Base-by-base conservation (phyloP, 2,113 vertebrate genomes). In the Sardina pilchardus region DNA sequence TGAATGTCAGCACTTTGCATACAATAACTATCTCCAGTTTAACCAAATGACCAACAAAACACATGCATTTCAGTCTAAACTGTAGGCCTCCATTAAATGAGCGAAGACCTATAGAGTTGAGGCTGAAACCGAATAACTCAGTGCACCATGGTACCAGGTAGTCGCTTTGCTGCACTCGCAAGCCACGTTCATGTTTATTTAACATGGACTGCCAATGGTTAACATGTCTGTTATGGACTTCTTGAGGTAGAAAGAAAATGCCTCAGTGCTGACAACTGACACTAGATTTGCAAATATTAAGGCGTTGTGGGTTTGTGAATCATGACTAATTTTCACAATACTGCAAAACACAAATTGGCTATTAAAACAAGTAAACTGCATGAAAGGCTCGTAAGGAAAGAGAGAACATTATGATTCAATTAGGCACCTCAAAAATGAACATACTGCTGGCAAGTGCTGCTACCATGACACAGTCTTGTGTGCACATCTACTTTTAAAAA, bases 221-320 rank as follows among this genome's bases (percentile, higher is more conserved):
- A n/a, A 63, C n/a, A 59, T 17, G 71, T 5, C 71, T 78, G 14
- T 78, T 78, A 16, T 16, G 34, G 71, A 30, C 21, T 14, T 78
- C 71, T 34, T 78, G 71, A 78, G 71, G 71, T 78, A 78, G 71
- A 34, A 78, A 12, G 30, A 78, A 78, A 34, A 78, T 78, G 12
- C 71, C 30, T 10, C 63, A 30, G 26, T 34, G 26, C 26, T 71
- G 63, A 71, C 26, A 71, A 26, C 26, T 71, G 8, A 9, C 63
- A 34, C 71, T 17, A 78, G 34, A 16, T 78, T 78, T 78, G 71
- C 71, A 4, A 17, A 67, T 78, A 34, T 78, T 78, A 78, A 78
- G 34, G 71, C 71, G 71, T 34, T 59, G 5, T 59, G 53, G 53
- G 21, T 21, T 24, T 42, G 39, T 42, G 39, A 42, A 42, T 42